Evolutionary conservation across 2,113 vertebrate genomes (phyloP), one percentile per base, ranked within the genome.

Genomic region (Epinephelus fuscoguttatus): DNA sequence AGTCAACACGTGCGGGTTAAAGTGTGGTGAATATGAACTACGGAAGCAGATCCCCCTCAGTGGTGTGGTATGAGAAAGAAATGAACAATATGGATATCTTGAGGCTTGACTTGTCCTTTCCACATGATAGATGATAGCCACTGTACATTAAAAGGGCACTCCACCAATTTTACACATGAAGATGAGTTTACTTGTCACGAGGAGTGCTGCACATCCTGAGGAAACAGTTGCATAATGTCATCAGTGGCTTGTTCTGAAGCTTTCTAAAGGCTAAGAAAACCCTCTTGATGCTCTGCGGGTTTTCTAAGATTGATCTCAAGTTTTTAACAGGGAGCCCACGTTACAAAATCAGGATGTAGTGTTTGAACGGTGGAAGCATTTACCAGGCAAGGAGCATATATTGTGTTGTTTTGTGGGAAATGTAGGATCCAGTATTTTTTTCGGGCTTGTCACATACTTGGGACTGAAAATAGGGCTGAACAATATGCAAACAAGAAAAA

Each of bases 81-180:
- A 68, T 76, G 9, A 85, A 68, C 60, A 67, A 10, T 53, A 47
- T 52, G 15, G 57, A n/a, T 21, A 17, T 42, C 42, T 67, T 40
- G 6, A 71, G 42, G 57, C 42, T 75, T 50, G 30, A 53, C 30
- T 64, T 42, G 25, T 62, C 19, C 30, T 73, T 60, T 60, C 19
- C 37, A 53, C 33, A 13, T 14, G 70, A 73, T 49, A n/a, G 42
- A 13, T 14, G 70, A 73, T 49, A n/a, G 42, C 70, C 18, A 49
- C 11, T n/a, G 19, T 27, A 17, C 21, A 45, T 55, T 27, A n/a
- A 55, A 55, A 30, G 2, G n/a, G 9, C 18, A 21, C 12, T 21
- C 18, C 11, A 30, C 17, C 25, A 47, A 25, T 30, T 60, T 21
- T 30, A 61, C 37, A 3, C 47, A 23, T 50, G 37, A 17, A 63